Conservation (phyloP, 2,797 vertebrate species). For the Parotocinclus haroldoi region DNA sequence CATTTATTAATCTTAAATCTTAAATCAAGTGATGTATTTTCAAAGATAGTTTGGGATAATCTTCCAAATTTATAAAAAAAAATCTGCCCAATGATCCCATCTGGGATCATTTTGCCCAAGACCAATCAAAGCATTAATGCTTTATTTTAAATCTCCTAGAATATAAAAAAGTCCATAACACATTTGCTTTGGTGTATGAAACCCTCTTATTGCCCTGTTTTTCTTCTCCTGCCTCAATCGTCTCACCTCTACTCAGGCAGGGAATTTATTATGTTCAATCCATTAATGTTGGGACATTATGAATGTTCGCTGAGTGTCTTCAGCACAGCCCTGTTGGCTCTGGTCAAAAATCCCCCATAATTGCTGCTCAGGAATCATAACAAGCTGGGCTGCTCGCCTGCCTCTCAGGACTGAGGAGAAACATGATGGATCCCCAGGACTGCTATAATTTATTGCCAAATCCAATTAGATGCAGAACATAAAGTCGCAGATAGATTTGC, state of each 20-base stretch:
- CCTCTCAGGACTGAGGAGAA: conserved; percentile 60
- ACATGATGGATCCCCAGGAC: conserved; percentile 74
- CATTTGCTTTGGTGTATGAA: neutral
- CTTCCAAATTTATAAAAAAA: no score
- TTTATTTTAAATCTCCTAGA: no score
- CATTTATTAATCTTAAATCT: no score
- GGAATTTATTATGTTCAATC: conserved; percentile 68
- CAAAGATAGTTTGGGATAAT: no score
- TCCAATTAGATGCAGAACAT: conserved; percentile 80
- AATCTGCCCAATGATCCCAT: no score
- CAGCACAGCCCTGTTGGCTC: conserved; percentile 56
- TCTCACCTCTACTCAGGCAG: conserved; percentile 57
- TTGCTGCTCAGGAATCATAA: conserved; percentile 80
- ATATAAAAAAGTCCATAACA: no score
- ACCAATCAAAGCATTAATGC: no score
- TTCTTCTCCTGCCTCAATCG: conserved; percentile 25
- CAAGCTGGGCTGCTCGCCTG: conserved; percentile 71
- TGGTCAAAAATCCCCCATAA: conserved; percentile 75
- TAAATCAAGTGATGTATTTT: no score
- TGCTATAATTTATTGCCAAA: conserved; percentile 75
- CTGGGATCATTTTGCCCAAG: no score
- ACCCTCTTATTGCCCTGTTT: neutral
- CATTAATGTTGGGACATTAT: conserved; percentile 62
- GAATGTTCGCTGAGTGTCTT: conserved; percentile 56
- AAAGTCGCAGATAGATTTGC: conserved; percentile 74